Evolutionary conservation across 2,888 invertebrate species (phyloP).

Genomic region (Netelia melanura): DNA sequence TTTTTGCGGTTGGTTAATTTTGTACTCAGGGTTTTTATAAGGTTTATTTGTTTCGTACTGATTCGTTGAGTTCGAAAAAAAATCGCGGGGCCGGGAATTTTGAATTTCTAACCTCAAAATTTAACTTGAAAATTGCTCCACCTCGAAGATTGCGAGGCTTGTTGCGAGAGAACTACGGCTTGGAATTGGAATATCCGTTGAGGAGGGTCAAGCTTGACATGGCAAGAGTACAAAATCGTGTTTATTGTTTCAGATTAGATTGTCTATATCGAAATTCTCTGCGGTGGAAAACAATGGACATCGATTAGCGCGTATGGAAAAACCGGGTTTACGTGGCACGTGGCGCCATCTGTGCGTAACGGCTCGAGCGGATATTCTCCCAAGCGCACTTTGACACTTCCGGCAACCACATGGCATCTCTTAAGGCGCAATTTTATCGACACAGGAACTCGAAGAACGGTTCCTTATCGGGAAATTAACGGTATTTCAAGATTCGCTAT

Average conservation of each 20-base stretch:
- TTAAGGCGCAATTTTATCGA: conserved; percentile 23
- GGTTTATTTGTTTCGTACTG: too few relatives aligned
- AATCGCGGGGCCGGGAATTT: too few relatives aligned
- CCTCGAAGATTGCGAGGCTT: not conserved
- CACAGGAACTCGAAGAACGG: conserved; percentile 46
- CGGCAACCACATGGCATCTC: conserved; percentile 36
- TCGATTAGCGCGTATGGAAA: conserved; percentile 3
- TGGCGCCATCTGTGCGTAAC: not conserved
- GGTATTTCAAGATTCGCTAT: not conserved
- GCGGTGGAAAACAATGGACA: conserved; percentile 19
- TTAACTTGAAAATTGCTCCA: too few relatives aligned
- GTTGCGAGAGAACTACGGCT: not conserved
- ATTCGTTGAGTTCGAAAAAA: too few relatives aligned
- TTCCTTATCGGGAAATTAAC: conserved; percentile 22
- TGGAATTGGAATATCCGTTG: not conserved
- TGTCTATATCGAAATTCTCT: conserved; percentile 70
- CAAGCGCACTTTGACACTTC: conserved; percentile 33
- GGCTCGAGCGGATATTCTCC: conserved; percentile 7
- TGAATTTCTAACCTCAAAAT: too few relatives aligned
- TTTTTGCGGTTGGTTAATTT: conserved; percentile 21
- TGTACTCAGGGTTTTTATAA: not conserved
- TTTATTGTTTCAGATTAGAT: conserved; percentile 60
- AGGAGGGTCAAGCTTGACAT: conserved; percentile 1
- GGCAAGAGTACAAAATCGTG: conserved; percentile 74
- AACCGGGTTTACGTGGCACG: not conserved